phyloP scores from a whole-genome alignment of 2,888 invertebrate species.

The Pristionchus maxplancki region DNA sequence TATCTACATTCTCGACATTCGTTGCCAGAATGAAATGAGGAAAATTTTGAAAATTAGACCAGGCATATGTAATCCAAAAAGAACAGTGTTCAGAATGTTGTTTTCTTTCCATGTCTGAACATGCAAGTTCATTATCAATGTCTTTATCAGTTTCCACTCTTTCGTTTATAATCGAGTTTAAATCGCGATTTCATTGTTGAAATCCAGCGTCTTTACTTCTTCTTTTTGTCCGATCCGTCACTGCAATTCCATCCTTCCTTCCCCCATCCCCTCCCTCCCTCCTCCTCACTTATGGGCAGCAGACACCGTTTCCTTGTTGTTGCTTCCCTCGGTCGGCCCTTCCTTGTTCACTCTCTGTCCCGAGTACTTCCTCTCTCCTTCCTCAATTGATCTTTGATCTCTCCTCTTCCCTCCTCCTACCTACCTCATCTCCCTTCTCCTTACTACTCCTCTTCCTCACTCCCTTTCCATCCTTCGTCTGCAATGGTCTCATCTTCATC shows the following conservation, averaged over 20 bases:
- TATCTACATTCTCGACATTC: too few relatives aligned
- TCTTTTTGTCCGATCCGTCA: not conserved
- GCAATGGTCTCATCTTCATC: not conserved
- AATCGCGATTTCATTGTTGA: not conserved
- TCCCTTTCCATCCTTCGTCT: not conserved
- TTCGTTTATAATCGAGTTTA: slow-evolving; percentile 10
- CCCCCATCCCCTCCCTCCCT: too few relatives aligned
- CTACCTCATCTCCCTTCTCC: not conserved
- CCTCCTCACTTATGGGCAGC: not conserved
- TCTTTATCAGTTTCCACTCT: slow-evolving; percentile 25
- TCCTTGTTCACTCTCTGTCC: not conserved
- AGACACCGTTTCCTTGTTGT: not conserved
- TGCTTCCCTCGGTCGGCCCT: not conserved
- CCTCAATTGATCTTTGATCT: slow-evolving; percentile 37
- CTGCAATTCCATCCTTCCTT: not conserved
- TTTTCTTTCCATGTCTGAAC: too few relatives aligned
- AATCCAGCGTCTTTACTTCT: slow-evolving; percentile 16
- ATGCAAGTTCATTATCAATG: not conserved
- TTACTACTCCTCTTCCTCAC: not conserved
- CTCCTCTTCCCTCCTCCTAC: not conserved
- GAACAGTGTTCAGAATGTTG: too few relatives aligned
- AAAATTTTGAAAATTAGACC: too few relatives aligned
- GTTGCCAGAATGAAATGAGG: too few relatives aligned
- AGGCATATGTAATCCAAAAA: too few relatives aligned
- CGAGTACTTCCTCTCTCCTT: not conserved